Percentiles rank a stretch among this genome's conserved stretches.
Evolutionary conservation across 1,140 invertebrate genomes (phyloP).

Genomic region (Homarus americanus): DNA sequence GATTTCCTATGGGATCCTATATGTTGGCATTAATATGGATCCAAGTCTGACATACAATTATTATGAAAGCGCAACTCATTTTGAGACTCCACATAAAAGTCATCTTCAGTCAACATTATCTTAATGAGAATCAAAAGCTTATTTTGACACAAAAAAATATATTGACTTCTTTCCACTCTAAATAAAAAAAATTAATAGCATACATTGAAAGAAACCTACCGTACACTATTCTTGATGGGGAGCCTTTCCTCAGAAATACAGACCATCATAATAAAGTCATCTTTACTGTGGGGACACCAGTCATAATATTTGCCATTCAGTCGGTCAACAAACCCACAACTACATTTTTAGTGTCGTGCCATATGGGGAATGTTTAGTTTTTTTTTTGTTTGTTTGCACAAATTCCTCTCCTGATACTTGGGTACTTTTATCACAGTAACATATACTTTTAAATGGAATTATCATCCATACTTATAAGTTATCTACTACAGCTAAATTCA

Average conservation of each 20-base stretch:
- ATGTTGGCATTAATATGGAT: background rate
- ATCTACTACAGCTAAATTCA: background rate
- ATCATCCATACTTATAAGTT: conserved; percentile 12
- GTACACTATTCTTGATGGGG: too few relatives aligned
- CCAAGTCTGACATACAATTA: background rate
- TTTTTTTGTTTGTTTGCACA: background rate
- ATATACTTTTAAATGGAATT: conserved; percentile 13
- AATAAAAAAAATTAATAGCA: background rate
- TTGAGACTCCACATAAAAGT: conserved; percentile 9
- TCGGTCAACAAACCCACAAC: background rate
- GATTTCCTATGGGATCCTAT: background rate
- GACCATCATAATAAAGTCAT: background rate
- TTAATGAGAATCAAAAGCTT: background rate
- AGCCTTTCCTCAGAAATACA: too few relatives aligned
- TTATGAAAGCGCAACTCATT: background rate
- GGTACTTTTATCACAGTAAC: conserved; percentile 45
- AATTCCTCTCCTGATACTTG: conserved; percentile 26
- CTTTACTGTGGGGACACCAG: background rate
- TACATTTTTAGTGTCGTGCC: background rate
- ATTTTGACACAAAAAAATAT: too few relatives aligned
- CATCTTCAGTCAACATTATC: background rate
- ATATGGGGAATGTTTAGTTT: conserved; percentile 6
- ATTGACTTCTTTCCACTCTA: too few relatives aligned
- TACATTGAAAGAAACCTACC: background rate
- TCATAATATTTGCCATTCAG: background rate